Percentiles rank a stretch among this genome's conserved stretches.
Conservation (phyloP, 2,113 vertebrate genomes). For the Tychaedon coryphoeus region DNA sequence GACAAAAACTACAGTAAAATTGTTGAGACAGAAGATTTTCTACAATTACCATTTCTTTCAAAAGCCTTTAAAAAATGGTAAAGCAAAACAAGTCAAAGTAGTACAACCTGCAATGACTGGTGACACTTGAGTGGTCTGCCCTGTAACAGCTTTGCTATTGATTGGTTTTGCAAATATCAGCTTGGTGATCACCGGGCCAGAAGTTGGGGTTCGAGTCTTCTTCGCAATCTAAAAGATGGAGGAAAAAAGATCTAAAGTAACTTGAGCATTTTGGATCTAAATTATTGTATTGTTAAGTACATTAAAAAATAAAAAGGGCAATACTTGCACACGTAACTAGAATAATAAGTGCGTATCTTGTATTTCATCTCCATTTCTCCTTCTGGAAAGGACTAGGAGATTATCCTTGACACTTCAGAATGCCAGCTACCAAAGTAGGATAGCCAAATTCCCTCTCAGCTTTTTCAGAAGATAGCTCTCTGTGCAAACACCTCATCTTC, state of each 20-base stretch:
- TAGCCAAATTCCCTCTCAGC: neutral
- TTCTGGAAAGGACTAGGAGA: neutral
- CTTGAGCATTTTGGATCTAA: neutral
- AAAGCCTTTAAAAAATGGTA: neutral
- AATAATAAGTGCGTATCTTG: neutral
- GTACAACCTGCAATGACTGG: slow-evolving; percentile 87
- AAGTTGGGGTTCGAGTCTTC: slow-evolving; percentile 89
- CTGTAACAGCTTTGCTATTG: slow-evolving; percentile 91
- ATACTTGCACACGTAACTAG: neutral
- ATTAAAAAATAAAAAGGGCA: neutral
- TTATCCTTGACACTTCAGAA: neutral
- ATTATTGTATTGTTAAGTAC: neutral
- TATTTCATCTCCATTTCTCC: neutral
- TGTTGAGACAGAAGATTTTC: neutral
- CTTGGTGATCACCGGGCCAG: slow-evolving; percentile 92
- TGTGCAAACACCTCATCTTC: neutral
- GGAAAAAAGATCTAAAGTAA: slow-evolving; percentile 25
- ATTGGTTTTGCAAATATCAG: slow-evolving; percentile 95
- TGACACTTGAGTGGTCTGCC: slow-evolving; percentile 85
- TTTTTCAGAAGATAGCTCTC: neutral
- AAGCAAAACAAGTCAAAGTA: slow-evolving; percentile 59
- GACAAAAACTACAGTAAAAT: neutral
- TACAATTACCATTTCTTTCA: neutral
- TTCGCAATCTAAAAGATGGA: slow-evolving; percentile 88
- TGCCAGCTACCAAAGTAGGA: neutral